Evolutionary conservation across 1,140 invertebrate species (phyloP), one percentile per base, ranked within the genome.

Genomic region (Drosophila pectinifera): DNA sequence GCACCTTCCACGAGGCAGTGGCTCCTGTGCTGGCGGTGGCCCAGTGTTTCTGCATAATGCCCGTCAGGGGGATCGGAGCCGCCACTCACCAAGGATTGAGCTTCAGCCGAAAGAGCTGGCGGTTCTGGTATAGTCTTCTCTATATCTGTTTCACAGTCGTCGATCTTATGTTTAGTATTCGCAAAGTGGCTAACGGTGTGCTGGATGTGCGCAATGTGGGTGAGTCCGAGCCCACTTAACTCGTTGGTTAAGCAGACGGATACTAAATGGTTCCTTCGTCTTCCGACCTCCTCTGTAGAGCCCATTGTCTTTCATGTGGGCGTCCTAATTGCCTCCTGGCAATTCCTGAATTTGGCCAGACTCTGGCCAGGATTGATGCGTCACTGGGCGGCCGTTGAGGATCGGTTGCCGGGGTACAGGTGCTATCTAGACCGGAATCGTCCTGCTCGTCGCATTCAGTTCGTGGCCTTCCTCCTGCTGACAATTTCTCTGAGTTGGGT

Each of bases 31-130:
- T 92, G 13, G 38, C 67, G 11, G 61, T 92, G 38, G 92, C 91
- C 6, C 92, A 92, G 49, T 81, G 67, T 24, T 92, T 92, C 54
- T 84, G 90, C 28, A 24, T 92, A 1, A 92, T 93, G 90, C 92
- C 92, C 3, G 85, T 93, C 26, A 56, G 57, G 14, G 91, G 91
- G 0, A 67, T 92, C 5, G 45, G 53, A 4, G 62, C 42, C 0
- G 45, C 62, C 5, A 49, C 61, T 4, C 56, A 53, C 1, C 61
- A 43, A 14, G 51, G 81, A 16, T 26, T 92, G 20, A 57, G 61
- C 24, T 92, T 91, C 31, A 75, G 41, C 13, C 74, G 90, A 45
- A 43, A 38, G 8, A 88, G 73, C 46, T 91, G 86, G 72, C 79
- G 90, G 2, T 78, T 73, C n/a, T 77, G 78, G 64, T 80, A 76